A percentile compares a stretch with the other conserved stretches of the same genome.
These are phyloP conservation scores for Poecilia picta DNA, from an alignment of 2,797 vertebrate genomes.

Conservation along the genomic window DNA sequence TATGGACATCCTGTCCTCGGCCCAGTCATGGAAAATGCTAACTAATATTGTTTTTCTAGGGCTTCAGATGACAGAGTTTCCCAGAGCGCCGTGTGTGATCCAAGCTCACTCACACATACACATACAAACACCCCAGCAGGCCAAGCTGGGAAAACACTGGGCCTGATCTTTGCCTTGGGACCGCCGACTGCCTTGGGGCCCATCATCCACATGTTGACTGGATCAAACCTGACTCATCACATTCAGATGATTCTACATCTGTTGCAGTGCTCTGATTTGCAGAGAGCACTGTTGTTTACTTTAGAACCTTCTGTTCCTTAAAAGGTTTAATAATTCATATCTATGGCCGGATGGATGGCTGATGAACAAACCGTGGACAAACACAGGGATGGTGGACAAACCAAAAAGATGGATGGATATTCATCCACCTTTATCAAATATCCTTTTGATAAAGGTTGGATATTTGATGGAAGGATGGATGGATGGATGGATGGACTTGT, in stretches of 20 bases:
- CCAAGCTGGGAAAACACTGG: constrained; percentile 76
- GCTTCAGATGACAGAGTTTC: constrained; percentile 52
- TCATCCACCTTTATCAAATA: too few relatives aligned
- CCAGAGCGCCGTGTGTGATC: constrained; percentile 68
- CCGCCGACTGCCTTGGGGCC: constrained; percentile 43
- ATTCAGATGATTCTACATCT: background rate
- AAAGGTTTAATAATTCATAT: too few relatives aligned
- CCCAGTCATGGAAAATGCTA: constrained; percentile 49
- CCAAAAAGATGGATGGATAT: too few relatives aligned
- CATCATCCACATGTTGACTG: constrained; percentile 24
- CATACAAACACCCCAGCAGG: constrained; percentile 44
- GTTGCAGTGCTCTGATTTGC: background rate
- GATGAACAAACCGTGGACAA: too few relatives aligned
- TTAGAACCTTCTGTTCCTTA: background rate
- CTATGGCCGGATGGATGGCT: too few relatives aligned
- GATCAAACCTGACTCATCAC: background rate
- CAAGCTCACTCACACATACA: constrained; percentile 46
- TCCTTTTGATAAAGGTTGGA: background rate
- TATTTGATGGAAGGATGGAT: background rate
- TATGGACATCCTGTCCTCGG: constrained; percentile 30
- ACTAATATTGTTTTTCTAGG: constrained; percentile 48
- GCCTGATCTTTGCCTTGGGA: constrained; percentile 54
- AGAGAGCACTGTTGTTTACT: background rate
- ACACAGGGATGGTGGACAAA: too few relatives aligned
- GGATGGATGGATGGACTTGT: too few relatives aligned